Conservation (phyloP, 2,888 invertebrate genomes). For the Tinea trinotella region DNA sequence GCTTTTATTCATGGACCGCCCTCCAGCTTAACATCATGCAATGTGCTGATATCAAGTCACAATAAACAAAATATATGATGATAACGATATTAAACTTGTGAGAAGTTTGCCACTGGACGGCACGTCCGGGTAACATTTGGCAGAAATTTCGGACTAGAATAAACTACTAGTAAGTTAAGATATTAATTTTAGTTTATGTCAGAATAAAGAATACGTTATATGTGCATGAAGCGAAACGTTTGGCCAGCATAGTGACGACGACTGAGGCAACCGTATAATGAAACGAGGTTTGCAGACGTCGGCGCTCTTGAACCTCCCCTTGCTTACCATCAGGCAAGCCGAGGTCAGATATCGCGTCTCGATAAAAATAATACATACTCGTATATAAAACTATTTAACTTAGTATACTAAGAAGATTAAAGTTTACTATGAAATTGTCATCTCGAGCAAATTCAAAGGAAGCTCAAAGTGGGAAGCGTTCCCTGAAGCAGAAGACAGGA, state of each 20-base stretch:
- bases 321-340: too few relatives aligned
- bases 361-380: neutral
- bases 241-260: too few relatives aligned
- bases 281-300: too few relatives aligned
- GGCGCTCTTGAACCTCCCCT: too few relatives aligned
- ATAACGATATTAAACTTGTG: too few relatives aligned
- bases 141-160: neutral
- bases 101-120: neutral
- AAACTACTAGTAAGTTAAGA: neutral
- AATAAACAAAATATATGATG: too few relatives aligned
- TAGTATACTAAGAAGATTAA: neutral
- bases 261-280: too few relatives aligned
- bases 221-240: too few relatives aligned
- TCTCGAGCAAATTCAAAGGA: slow-evolving; percentile 38
- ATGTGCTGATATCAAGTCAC: too few relatives aligned
- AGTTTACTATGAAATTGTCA: slow-evolving; percentile 30
- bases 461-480: slow-evolving; percentile 24
- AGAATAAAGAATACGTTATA: neutral
- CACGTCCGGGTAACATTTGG: neutral
- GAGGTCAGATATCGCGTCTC: too few relatives aligned
- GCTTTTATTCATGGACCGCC: too few relatives aligned
- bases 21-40: too few relatives aligned
- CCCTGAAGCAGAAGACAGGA: slow-evolving; percentile 49
- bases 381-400: neutral
- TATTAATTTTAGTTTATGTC: neutral